Evolutionary conservation across 1,140 invertebrate genomes (phyloP), one percentile per base, ranked within the genome.

Genomic region (Psilanteris sp.): DNA sequence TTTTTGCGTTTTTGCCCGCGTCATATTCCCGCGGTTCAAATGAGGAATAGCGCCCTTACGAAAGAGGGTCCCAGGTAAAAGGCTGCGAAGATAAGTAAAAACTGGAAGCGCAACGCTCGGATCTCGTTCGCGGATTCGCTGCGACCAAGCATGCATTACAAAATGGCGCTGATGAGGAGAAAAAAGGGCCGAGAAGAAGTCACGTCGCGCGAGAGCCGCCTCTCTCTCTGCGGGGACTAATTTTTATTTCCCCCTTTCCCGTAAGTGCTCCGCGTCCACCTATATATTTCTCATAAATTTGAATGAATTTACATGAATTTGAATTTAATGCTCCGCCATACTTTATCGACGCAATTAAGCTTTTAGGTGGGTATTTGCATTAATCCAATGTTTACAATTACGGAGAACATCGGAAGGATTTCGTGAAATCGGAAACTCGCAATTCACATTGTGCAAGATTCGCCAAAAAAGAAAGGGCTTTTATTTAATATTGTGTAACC

Each of bases 321-420:
- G 87, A 89, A 89, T 88, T 89, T 89, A 88, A 87, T 87, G 79
- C 85, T 67, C 79, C 79, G 76, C 81, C 81, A 85, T 89, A 85
- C 86, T 89, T 89, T 89, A 89, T 89, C 86, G 87, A 86, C 79
- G 87, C 87, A 88, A 89, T 89, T 89, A 89, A 89, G 87, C 87
- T 89, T 88, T 89, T 89, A 89, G 87, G 86, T 85, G 81, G 76
- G 82, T 84, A 89, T 89, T 89, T 89, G 87, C 87, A 89, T 89
- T 89, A 89, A 89, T 89, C 86, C 87, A 87, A 88, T 88, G 87
- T 89, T 89, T 89, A 88, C 86, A 89, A 89, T 89, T 89, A 89
- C 83, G 41, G 79, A 27, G 37, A 9, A 78, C 66, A 71, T 72
- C 70, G 43, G 57, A 71, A 54, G 59, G 64, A 80, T 76, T 61